Percentiles rank a stretch among this genome's conserved stretches.
These are phyloP conservation scores for Tretioscincus oriximinensis DNA, from an alignment of 2,113 vertebrate species.

Conservation along the genomic window DNA sequence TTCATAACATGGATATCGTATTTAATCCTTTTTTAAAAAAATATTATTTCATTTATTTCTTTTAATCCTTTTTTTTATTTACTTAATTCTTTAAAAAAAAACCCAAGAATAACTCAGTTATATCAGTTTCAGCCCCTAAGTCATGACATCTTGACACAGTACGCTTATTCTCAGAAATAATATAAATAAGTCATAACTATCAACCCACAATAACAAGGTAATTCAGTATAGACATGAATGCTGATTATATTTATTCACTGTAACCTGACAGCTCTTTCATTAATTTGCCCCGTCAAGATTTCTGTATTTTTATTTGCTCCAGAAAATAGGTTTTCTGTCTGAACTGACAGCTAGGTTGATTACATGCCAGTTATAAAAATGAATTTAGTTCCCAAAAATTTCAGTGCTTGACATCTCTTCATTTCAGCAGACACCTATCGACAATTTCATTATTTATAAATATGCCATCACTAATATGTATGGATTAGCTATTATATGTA, in stretches of 20 bases:
- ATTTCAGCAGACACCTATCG: slow-evolving; percentile 68
- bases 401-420: slow-evolving; percentile 67
- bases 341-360: slow-evolving; percentile 79
- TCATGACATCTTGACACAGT: slow-evolving; percentile 42
- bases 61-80: no score
- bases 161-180: slow-evolving; percentile 64
- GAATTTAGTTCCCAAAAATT: slow-evolving; percentile 72
- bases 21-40: no score
- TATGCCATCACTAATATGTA: slow-evolving; percentile 73
- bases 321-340: slow-evolving; percentile 74
- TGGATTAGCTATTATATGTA: slow-evolving; percentile 69
- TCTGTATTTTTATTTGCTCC: slow-evolving; percentile 75
- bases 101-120: slow-evolving; percentile 27
- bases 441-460: slow-evolving; percentile 79
- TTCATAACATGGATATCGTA: no score
- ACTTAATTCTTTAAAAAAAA: no score
- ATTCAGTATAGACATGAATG: slow-evolving; percentile 76
- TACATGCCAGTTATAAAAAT: slow-evolving; percentile 80
- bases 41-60: no score
- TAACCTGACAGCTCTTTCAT: slow-evolving; percentile 76
- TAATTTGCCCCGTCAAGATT: slow-evolving; percentile 78
- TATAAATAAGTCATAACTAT: slow-evolving; percentile 66
- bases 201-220: slow-evolving; percentile 65
- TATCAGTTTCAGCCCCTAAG: slow-evolving; percentile 44
- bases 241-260: slow-evolving; percentile 77